Conservation (phyloP, 2,888 invertebrate genomes). For the Yponomeuta evonymella region DNA sequence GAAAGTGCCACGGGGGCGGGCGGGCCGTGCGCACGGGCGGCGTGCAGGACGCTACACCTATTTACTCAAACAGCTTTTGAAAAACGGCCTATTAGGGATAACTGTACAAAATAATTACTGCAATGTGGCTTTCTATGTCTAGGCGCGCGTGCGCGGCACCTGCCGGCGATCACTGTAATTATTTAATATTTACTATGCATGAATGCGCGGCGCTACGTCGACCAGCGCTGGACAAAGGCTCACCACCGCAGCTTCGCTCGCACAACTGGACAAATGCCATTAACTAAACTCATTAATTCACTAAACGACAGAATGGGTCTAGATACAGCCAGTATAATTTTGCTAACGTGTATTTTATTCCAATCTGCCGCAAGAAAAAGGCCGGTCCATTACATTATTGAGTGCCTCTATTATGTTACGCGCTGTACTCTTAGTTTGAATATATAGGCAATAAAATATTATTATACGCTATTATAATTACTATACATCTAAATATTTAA, state of each 20-base stretch:
- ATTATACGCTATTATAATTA: not conserved
- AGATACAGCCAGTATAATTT: slow-evolving; percentile 38
- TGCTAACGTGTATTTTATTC: slow-evolving; percentile 18
- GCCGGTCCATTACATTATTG: not conserved
- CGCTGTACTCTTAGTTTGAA: not conserved
- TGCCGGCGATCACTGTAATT: slow-evolving; percentile 73
- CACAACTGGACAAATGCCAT: slow-evolving; percentile 47
- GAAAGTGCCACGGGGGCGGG: slow-evolving; percentile 23
- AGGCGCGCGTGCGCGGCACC: slow-evolving; percentile 71
- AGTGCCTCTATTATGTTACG: slow-evolving; percentile 7
- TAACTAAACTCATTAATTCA: slow-evolving; percentile 58
- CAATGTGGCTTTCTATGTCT: slow-evolving; percentile 73
- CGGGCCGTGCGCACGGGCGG: slow-evolving; percentile 50
- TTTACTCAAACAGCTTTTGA: slow-evolving; percentile 74
- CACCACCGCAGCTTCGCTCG: slow-evolving; percentile 47
- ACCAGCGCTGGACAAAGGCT: slow-evolving; percentile 68
- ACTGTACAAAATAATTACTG: slow-evolving; percentile 76
- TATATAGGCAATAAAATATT: slow-evolving; percentile 5
- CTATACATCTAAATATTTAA: not conserved
- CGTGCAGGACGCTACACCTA: slow-evolving; percentile 68
- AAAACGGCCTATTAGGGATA: slow-evolving; percentile 73
- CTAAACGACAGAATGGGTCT: slow-evolving; percentile 44
- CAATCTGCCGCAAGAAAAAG: not conserved
- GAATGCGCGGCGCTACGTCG: slow-evolving; percentile 58
- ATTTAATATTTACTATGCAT: slow-evolving; percentile 77